Percentiles rank a stretch among this genome's conserved stretches.
phyloP scores from a whole-genome alignment of 2,113 vertebrate genomes.

The Corvus hawaiiensis region DNA sequence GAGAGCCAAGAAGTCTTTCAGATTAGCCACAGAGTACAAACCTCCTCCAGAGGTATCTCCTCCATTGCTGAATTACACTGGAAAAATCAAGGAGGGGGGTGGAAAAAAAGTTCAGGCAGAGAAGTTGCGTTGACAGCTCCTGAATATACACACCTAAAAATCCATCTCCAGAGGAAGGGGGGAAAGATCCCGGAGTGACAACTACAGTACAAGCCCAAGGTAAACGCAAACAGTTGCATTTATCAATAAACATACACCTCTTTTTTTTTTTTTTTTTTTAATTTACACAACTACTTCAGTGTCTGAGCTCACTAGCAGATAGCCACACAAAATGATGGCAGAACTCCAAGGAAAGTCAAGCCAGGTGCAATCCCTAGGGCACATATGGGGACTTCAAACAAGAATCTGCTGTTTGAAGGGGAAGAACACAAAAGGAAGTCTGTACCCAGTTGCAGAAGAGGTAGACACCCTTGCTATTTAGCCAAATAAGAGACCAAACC shows the following conservation, averaged over 20 bases:
- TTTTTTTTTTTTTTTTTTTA: background rate
- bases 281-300: background rate
- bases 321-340: background rate
- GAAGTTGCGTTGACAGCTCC: background rate
- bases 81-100: background rate
- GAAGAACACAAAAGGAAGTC: background rate
- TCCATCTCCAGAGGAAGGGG: rapidly evolving
- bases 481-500: background rate
- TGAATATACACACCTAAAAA: background rate
- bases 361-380: background rate
- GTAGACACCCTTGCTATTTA: background rate
- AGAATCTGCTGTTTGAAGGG: background rate
- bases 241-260: background rate
- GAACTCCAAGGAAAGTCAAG: background rate
- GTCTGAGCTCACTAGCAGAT: background rate
- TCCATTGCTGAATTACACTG: background rate
- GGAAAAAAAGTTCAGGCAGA: background rate
- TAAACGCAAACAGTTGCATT: background rate
- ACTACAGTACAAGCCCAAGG: background rate
- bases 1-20: background rate
- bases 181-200: background rate
- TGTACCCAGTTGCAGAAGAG: background rate
- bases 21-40: background rate
- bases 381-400: background rate
- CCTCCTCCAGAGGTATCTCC: background rate